A percentile compares a stretch with the other conserved stretches of the same genome.
Conservation (phyloP, 2,888 invertebrate species). For the Hemithea aestivaria region DNA sequence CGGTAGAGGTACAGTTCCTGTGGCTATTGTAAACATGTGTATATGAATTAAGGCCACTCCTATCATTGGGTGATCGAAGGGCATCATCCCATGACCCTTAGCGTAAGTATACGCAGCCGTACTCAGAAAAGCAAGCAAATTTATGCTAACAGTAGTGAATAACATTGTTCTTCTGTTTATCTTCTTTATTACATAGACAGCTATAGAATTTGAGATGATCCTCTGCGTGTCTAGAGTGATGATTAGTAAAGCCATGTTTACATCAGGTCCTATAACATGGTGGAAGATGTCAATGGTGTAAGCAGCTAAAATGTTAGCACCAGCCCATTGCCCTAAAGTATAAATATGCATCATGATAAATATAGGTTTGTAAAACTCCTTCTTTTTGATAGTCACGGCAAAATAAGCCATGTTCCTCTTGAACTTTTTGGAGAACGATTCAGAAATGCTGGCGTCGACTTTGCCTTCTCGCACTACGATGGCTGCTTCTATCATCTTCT, state of each 20-base stretch:
- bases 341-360: conserved; percentile 45
- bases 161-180: conserved; percentile 55
- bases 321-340: conserved; percentile 34
- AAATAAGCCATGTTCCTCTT: conserved; percentile 33
- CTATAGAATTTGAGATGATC: conserved; percentile 49
- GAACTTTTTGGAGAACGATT: conserved; percentile 29
- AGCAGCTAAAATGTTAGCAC: conserved; percentile 35
- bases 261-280: conserved; percentile 43
- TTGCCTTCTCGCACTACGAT: conserved; percentile 42
- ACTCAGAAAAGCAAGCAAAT: conserved; percentile 44
- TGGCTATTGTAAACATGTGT: conserved; percentile 74
- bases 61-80: conserved; percentile 45
- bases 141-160: conserved; percentile 47
- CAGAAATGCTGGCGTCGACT: conserved; percentile 34
- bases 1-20: conserved; percentile 81
- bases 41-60: conserved; percentile 45
- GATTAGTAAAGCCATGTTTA: conserved; percentile 46
- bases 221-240: conserved; percentile 56
- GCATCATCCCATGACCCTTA: conserved; percentile 26
- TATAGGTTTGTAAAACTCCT: conserved; percentile 46
- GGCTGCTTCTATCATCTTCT: conserved; percentile 49
- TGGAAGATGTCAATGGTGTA: conserved; percentile 48
- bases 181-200: conserved; percentile 57
- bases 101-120: conserved; percentile 53
- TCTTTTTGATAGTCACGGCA: conserved; percentile 32